Evolutionary conservation across 2,888 invertebrate genomes (phyloP).

Genomic region (Cephus spinipes): DNA sequence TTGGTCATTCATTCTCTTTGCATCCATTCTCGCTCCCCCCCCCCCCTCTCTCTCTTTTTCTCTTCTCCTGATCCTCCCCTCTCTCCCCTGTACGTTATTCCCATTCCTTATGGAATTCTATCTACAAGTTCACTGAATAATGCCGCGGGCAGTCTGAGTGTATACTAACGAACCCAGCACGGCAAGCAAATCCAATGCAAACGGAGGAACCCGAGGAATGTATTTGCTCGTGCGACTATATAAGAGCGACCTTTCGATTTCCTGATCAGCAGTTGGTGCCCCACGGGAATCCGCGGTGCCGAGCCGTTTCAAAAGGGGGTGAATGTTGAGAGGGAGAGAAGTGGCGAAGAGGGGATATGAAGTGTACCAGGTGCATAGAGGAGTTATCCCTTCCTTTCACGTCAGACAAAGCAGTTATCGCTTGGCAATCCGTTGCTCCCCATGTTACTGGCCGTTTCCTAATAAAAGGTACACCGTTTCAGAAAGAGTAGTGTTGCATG

Average conservation of each 20-base stretch:
- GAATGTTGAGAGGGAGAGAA: not conserved
- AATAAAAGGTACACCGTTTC: not conserved
- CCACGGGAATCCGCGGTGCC: slow-evolving; percentile 1
- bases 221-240: slow-evolving; percentile 7
- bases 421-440: not conserved
- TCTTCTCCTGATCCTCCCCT: no score
- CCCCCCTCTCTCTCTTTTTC: no score
- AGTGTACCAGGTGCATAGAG: slow-evolving; percentile 2
- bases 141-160: not conserved
- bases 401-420: not conserved
- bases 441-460: not conserved
- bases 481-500: not conserved
- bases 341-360: not conserved
- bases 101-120: not conserved
- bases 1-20: not conserved
- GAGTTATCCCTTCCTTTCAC: not conserved
- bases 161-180: not conserved
- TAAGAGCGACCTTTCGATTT: not conserved
- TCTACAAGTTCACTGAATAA: not conserved
- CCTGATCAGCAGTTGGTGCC: slow-evolving; percentile 6
- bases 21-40: not conserved
- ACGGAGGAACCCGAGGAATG: slow-evolving; percentile 1
- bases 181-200: slow-evolving; percentile 11
- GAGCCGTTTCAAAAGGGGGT: not conserved
- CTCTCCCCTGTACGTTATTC: not conserved